Evolutionary conservation across 2,113 vertebrate genomes (phyloP).

Genomic region (Philantomba maxwellii): DNA sequence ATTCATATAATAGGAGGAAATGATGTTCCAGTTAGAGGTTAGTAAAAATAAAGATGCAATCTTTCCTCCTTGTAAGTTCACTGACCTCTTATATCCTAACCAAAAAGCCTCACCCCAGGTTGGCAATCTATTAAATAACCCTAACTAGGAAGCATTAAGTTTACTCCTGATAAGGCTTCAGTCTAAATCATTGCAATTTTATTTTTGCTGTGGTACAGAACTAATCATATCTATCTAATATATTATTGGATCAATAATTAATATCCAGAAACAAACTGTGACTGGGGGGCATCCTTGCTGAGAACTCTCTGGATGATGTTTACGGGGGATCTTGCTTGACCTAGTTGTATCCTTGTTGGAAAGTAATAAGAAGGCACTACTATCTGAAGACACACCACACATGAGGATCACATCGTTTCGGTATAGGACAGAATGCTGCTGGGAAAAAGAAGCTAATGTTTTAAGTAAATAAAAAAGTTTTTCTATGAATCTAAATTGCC

Average conservation of each 20-base stretch:
- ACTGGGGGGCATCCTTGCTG: neutral
- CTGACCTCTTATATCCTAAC: neutral
- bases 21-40: constrained; percentile 15
- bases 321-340: neutral
- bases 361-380: neutral
- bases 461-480: constrained; percentile 30
- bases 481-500: constrained; percentile 4
- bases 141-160: neutral
- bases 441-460: constrained; percentile 15
- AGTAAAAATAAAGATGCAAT: neutral
- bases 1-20: constrained; percentile 56
- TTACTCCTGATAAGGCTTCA: neutral
- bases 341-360: neutral
- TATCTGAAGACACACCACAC: neutral
- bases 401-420: neutral
- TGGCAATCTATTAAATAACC: neutral
- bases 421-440: neutral
- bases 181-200: neutral
- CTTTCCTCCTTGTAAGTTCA: neutral
- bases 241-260: neutral
- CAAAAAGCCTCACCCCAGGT: neutral
- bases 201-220: neutral
- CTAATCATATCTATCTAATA: neutral
- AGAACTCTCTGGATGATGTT: neutral
- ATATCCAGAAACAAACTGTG: neutral